phyloP scores from a whole-genome alignment of 2,113 vertebrate species.

The Struthio camelus region DNA sequence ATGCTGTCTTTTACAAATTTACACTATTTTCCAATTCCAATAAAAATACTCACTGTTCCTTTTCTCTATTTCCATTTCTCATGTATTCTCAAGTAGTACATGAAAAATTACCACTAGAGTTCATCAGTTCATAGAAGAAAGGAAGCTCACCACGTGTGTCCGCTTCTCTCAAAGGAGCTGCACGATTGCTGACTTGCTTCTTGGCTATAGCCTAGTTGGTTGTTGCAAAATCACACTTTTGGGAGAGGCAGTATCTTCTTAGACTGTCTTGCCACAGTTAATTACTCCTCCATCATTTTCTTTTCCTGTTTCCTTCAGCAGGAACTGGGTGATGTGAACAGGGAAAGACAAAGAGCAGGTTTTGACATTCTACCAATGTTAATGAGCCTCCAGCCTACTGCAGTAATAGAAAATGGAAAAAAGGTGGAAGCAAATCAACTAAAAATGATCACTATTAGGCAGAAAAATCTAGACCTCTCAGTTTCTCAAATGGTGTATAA shows the following conservation, averaged over 20 bases:
- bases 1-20: background rate
- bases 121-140: background rate
- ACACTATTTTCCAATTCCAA: background rate
- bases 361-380: background rate
- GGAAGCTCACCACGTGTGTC: background rate
- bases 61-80: background rate
- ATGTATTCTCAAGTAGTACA: background rate
- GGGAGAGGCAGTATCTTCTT: fast-evolving
- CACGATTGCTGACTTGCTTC: background rate
- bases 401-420: background rate
- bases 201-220: background rate
- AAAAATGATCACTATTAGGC: background rate
- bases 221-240: background rate
- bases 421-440: background rate
- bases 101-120: background rate
- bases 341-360: background rate
- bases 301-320: background rate
- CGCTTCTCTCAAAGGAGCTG: background rate
- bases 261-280: background rate
- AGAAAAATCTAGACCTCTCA: background rate
- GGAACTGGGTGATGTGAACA: background rate
- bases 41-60: background rate
- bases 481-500: background rate
- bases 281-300: background rate
- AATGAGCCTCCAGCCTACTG: background rate